Evolutionary conservation across 2,797 vertebrate species (phyloP).

Genomic region (Lycodopsis pacificus): DNA sequence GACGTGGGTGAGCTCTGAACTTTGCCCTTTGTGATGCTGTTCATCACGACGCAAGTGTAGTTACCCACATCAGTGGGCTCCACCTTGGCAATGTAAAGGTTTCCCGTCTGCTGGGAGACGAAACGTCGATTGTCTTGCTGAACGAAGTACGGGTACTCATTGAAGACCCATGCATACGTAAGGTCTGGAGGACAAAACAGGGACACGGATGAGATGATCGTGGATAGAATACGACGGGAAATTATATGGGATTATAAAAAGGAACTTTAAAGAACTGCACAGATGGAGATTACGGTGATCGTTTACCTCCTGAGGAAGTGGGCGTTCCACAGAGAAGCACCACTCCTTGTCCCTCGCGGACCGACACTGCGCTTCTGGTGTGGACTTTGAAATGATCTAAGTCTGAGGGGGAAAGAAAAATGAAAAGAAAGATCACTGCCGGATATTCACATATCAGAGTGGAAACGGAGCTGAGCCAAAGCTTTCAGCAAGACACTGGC

Average conservation of each 20-base stretch:
- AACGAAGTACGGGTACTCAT: conserved; percentile 93
- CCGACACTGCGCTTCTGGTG: conserved; percentile 91
- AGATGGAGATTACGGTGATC: not conserved
- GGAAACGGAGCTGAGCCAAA: conserved; percentile 51
- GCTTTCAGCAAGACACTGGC: conserved; percentile 54
- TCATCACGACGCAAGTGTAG: conserved; percentile 94
- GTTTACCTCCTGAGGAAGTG: conserved; percentile 90
- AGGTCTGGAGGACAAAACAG: conserved; percentile 82
- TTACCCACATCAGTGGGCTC: conserved; percentile 94
- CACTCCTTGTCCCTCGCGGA: conserved; percentile 96
- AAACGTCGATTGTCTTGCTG: conserved; percentile 95
- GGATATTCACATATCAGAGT: conserved; percentile 51
- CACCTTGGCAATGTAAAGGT: conserved; percentile 96
- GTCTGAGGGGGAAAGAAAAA: conserved; percentile 77
- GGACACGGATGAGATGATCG: not conserved
- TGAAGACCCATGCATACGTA: conserved; percentile 95
- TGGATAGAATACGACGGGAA: not conserved
- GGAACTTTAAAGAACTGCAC: not conserved
- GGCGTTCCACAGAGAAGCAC: conserved; percentile 93
- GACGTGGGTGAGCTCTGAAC: conserved; percentile 93
- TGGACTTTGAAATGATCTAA: conserved; percentile 91
- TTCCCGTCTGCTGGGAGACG: conserved; percentile 95
- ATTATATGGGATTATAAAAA: conserved; percentile 26
- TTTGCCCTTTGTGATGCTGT: conserved; percentile 86
- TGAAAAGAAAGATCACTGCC: conserved; percentile 40